Evolutionary conservation across 2,888 invertebrate species (phyloP).

Genomic region (Eugnorisma glareosa): DNA sequence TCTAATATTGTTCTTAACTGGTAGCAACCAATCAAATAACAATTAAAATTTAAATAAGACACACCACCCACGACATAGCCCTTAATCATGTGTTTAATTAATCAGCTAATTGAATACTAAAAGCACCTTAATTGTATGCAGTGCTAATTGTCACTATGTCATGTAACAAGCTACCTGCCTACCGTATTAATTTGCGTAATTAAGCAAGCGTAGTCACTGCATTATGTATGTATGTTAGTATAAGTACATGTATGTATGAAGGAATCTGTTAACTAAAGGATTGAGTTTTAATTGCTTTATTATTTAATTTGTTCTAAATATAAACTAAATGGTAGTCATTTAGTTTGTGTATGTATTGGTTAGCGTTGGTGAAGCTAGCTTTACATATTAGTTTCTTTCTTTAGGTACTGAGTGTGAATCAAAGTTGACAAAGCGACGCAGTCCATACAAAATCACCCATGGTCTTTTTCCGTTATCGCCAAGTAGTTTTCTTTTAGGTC

Average conservation of each 20-base stretch:
- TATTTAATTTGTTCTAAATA: constrained; percentile 17
- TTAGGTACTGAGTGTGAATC: too few species aligned
- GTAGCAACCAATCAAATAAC: constrained; percentile 5
- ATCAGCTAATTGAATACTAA: constrained; percentile 57
- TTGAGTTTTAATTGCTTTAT: constrained; percentile 49
- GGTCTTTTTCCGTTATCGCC: too few species aligned
- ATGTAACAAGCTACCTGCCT: constrained; percentile 37
- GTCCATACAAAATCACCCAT: too few species aligned
- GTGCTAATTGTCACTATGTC: constrained; percentile 57
- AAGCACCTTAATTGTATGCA: constrained; percentile 45
- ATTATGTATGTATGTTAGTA: constrained; percentile 34
- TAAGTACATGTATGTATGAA: constrained; percentile 18
- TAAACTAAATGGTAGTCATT: not conserved
- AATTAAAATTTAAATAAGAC: constrained; percentile 15
- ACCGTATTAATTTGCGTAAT: constrained; percentile 63
- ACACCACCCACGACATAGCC: constrained; percentile 8
- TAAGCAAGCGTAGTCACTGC: constrained; percentile 29
- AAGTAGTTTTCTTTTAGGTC: too few species aligned
- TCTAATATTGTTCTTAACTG: not conserved
- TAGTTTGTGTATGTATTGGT: not conserved
- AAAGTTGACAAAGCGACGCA: too few species aligned
- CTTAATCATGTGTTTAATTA: constrained; percentile 19
- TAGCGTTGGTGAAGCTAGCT: not conserved
- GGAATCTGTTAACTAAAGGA: constrained; percentile 13
- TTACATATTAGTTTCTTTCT: not conserved